Base-by-base conservation (phyloP, 1,140 invertebrate genomes). In the Drosophila parabipectinata region DNA sequence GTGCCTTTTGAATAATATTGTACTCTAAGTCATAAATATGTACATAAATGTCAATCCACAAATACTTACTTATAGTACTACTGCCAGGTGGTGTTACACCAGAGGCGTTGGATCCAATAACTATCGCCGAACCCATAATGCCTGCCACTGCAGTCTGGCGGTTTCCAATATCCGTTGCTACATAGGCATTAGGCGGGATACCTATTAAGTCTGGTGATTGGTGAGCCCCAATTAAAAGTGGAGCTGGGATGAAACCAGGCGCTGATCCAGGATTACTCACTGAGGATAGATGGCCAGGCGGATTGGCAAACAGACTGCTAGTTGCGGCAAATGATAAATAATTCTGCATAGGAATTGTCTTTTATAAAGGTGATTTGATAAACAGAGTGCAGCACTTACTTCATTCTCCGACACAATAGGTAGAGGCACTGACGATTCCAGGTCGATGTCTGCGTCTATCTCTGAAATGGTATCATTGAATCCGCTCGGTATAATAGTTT, bases 391-490 rank as follows among this genome's bases (percentile, higher is more conserved):
- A 37, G 4, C 15, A 83, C 79, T 52, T 72, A 92, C 91, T 75
- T 92, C 89, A 30, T 89, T 91, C 51, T 91, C 85, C 8, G 90
- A 91, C 5, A 91, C 81, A 26, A 80, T 91, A 44, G 89, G 77
- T 76, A 94, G 92, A 26, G 94, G 93, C 12, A 94, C 91, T 3
- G 94, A 92, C 2, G 94, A 94, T 34, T 94, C 94, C 10, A 95
- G 92, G 90, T 95, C 95, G 61, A 95, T 95, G 79, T 96, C 95
- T 1, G 95, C 95, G 77, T 96, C 95, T 56, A 96, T 94, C 83
- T 96, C 95, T 28, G 94, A 95, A 76, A 96, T 94, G 7, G 82
- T 91, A 72, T 96, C 95, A 72, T 96, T 95, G 72, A 96, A 96
- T 18, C 95, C 95, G 60, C 95, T 95, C 1, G 95, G 94, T n/a